Conservation (phyloP, 2,888 invertebrate genomes). For the Apodemia duryi region DNA sequence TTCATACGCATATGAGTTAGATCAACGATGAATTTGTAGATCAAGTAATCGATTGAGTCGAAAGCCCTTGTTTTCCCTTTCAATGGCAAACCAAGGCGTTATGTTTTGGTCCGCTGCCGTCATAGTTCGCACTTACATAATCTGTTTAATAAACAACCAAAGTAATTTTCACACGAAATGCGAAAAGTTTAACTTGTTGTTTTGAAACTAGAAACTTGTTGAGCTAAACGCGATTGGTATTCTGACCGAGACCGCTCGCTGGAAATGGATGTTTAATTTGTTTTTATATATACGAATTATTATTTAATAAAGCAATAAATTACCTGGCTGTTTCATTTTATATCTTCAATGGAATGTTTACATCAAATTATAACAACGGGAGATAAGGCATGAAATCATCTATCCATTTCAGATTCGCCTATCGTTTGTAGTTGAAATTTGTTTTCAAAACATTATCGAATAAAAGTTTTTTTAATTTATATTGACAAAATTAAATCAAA, state of each 20-base stretch:
- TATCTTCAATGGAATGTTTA: background rate
- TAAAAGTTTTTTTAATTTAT: background rate
- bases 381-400: background rate
- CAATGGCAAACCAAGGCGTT: slow-evolving; percentile 27
- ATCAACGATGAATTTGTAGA: background rate
- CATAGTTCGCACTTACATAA: slow-evolving; percentile 37
- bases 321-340: slow-evolving; percentile 16
- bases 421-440: background rate
- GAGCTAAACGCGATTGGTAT: slow-evolving; percentile 24
- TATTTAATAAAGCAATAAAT: slow-evolving; percentile 37
- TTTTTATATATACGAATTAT: slow-evolving; percentile 27
- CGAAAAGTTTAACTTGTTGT: slow-evolving; percentile 44
- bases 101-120: slow-evolving; percentile 34
- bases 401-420: background rate
- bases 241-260: slow-evolving; percentile 17
- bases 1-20: background rate
- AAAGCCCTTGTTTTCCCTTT: background rate
- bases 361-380: background rate
- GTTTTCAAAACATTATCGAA: background rate
- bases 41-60: background rate
- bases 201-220: slow-evolving; percentile 42
- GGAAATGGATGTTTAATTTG: slow-evolving; percentile 26
- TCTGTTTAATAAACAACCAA: slow-evolving; percentile 41
- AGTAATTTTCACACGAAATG: slow-evolving; percentile 42
- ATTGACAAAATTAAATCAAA: no score